Evolutionary conservation across 2,113 vertebrate species (phyloP).

Genomic region (Amblyopsis rosae): DNA sequence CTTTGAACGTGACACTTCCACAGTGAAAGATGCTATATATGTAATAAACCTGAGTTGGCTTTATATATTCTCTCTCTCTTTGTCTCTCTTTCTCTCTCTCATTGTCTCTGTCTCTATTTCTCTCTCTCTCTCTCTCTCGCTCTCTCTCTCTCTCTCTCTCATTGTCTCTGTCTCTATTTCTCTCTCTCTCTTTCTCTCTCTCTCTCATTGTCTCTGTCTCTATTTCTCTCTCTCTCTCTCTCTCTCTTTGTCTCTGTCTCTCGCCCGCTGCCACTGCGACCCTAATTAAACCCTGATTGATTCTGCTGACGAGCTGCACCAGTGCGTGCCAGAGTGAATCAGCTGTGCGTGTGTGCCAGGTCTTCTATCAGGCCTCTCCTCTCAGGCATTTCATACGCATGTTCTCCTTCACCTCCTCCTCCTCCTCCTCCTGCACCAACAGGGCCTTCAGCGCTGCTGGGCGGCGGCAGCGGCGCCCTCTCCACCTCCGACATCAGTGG

Average conservation of each 20-base stretch:
- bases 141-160: background rate
- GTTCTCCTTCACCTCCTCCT: background rate
- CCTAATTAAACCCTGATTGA: slow-evolving; percentile 61
- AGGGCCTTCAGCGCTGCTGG: too few relatives aligned
- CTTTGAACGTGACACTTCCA: too few relatives aligned
- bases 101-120: background rate
- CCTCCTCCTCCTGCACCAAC: too few relatives aligned
- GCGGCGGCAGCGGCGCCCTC: too few relatives aligned
- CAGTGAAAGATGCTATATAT: background rate
- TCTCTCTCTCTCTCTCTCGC: background rate
- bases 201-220: background rate
- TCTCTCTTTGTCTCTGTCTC: slow-evolving; percentile 21
- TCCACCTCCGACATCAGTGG: too few relatives aligned
- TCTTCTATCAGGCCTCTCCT: background rate
- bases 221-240: background rate
- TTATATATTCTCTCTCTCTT: background rate
- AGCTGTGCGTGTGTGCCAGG: slow-evolving; percentile 24
- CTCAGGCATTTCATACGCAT: background rate
- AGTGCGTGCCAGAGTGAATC: slow-evolving; percentile 46
- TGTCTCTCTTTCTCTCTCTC: background rate
- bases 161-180: background rate
- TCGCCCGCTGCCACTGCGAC: slow-evolving; percentile 41
- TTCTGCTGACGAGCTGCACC: slow-evolving; percentile 53
- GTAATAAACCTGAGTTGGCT: background rate
- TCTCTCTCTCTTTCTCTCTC: background rate